Evolutionary conservation across 2,888 invertebrate species (phyloP).

Genomic region (Plagiodera versicolora): DNA sequence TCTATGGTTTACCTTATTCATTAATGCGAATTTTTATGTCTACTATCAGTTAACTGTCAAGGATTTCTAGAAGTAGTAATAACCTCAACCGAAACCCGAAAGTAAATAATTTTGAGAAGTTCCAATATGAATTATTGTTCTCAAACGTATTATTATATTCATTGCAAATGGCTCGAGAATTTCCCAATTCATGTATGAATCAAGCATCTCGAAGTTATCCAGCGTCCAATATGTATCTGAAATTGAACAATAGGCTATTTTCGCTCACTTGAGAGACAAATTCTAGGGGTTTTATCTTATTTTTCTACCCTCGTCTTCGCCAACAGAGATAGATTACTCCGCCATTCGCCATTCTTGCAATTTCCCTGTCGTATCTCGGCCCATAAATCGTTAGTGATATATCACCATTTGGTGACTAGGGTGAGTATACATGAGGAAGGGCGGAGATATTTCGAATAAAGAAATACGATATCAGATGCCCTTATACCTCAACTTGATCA

Average conservation of each 20-base stretch:
- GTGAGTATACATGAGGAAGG: conserved; percentile 40
- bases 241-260: conserved; percentile 52
- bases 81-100: too few species aligned
- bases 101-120: too few species aligned
- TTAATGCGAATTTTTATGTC: too few species aligned
- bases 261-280: conserved; percentile 55
- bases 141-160: too few species aligned
- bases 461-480: conserved; percentile 38
- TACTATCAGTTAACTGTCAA: too few species aligned
- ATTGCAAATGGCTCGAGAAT: neutral
- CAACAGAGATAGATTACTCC: conserved; percentile 87
- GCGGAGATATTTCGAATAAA: conserved; percentile 44
- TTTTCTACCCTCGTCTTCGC: conserved; percentile 58
- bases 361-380: conserved; percentile 90
- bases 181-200: conserved; percentile 21
- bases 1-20: too few species aligned
- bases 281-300: conserved; percentile 56
- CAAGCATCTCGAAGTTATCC: conserved; percentile 25
- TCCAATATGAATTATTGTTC: too few species aligned
- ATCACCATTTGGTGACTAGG: conserved; percentile 61
- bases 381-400: conserved; percentile 86
- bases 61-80: too few species aligned
- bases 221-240: conserved; percentile 43
- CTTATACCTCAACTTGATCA: neutral
- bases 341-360: conserved; percentile 92